Evolutionary conservation across 1,140 invertebrate species (phyloP).

Genomic region (Drosophila prosaltans): DNA sequence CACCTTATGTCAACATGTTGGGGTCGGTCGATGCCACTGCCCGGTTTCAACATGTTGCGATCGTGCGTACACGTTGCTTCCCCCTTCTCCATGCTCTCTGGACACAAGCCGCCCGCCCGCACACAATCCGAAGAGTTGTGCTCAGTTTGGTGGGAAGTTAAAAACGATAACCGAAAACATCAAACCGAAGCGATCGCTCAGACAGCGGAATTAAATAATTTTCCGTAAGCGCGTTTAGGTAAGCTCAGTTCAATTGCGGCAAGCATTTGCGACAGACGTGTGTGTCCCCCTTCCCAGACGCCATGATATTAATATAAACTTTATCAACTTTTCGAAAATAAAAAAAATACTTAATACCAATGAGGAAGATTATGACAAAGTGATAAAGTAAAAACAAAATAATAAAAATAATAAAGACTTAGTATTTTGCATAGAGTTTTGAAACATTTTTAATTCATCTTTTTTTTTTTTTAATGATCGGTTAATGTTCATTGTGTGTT

Average conservation of each 20-base stretch:
- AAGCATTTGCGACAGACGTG: conserved; percentile 69
- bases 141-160: neutral
- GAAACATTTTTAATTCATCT: neutral
- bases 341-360: neutral
- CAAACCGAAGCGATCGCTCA: conserved; percentile 36
- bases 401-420: neutral
- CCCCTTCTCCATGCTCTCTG: neutral
- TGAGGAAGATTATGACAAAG: conserved; percentile 5
- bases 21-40: neutral
- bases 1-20: conserved; percentile 1
- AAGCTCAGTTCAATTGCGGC: conserved; percentile 81
- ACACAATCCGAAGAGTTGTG: conserved; percentile 7
- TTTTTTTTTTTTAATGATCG: too few relatives aligned
- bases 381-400: neutral
- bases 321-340: neutral
- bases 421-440: neutral
- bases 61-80: neutral
- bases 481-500: conserved; percentile 1
- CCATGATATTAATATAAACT: neutral
- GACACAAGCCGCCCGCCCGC: neutral
- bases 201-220: conserved; percentile 78
- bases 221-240: conserved; percentile 68
- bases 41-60: conserved; percentile 10
- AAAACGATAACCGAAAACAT: conserved; percentile 18
- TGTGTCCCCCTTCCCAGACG: conserved; percentile 14